Evolutionary conservation across 2,797 vertebrate genomes (phyloP).

Genomic region (Esox lucius): DNA sequence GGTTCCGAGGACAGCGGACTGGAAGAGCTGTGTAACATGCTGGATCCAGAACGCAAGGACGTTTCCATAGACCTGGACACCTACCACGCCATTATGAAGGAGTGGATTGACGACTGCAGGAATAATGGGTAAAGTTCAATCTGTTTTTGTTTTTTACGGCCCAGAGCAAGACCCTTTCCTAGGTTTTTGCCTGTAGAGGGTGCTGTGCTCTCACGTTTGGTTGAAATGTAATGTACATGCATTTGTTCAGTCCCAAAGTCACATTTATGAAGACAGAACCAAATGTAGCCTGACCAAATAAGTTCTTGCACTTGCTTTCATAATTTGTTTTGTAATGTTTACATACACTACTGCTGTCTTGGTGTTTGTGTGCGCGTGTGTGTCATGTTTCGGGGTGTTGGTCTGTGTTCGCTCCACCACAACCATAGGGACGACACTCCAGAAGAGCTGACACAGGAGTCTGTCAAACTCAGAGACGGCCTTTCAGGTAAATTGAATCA

Average conservation of each 20-base stretch:
- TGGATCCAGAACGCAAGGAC: conserved; percentile 85
- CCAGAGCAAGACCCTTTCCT: not conserved
- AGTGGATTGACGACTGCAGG: conserved; percentile 85
- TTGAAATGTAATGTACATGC: too few species aligned
- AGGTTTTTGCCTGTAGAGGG: not conserved
- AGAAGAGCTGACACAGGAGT: conserved; percentile 61
- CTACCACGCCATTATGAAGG: conserved; percentile 82
- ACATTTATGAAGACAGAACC: not conserved
- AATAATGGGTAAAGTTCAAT: conserved; percentile 71
- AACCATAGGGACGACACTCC: conserved; percentile 58
- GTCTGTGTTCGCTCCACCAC: not conserved
- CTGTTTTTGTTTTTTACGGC: not conserved
- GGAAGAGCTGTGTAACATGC: conserved; percentile 85
- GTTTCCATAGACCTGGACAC: conserved; percentile 85
- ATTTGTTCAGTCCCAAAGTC: not conserved
- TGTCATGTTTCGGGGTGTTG: not conserved
- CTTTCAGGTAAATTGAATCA: conserved; percentile 67
- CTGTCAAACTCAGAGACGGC: conserved; percentile 60
- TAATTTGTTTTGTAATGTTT: not conserved
- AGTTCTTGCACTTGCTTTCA: not conserved
- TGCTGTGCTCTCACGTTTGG: not conserved
- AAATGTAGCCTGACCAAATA: not conserved
- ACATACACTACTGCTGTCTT: not conserved
- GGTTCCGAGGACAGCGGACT: conserved; percentile 81
- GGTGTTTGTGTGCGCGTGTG: not conserved